phyloP scores from a whole-genome alignment of 2,888 invertebrate species.

The Saturnia japonica region DNA sequence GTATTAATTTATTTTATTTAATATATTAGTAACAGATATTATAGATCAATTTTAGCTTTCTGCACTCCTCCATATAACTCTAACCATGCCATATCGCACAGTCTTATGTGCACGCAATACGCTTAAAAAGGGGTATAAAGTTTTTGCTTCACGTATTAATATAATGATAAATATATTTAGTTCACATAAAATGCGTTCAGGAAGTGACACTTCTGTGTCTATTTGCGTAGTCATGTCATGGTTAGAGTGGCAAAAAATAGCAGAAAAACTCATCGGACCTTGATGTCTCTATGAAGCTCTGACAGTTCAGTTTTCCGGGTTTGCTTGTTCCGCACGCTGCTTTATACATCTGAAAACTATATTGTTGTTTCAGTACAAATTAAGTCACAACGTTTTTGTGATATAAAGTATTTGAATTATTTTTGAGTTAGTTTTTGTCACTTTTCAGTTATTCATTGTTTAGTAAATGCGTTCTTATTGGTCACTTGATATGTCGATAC shows the following conservation, averaged over 20 bases:
- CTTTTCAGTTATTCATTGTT: not conserved
- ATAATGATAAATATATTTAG: not conserved
- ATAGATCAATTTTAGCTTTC: no score
- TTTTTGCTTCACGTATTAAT: no score
- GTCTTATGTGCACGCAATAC: no score
- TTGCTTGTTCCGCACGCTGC: slow-evolving; percentile 16
- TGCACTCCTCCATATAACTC: no score
- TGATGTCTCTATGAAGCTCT: slow-evolving; percentile 30
- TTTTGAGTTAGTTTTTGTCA: not conserved
- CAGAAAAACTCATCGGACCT: slow-evolving; percentile 34
- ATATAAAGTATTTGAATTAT: not conserved
- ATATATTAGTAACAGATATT: no score
- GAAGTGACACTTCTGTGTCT: slow-evolving; percentile 25
- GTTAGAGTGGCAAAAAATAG: slow-evolving; percentile 23
- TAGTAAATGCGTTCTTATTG: not conserved
- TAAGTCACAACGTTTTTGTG: not conserved
- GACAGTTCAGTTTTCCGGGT: slow-evolving; percentile 19
- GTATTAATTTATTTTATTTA: no score
- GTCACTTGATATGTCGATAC: no score
- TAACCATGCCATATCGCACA: no score
- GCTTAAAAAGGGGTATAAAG: no score
- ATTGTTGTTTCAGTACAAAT: not conserved
- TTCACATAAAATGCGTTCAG: slow-evolving; percentile 4
- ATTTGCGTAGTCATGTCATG: slow-evolving; percentile 35
- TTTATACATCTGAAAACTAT: not conserved